Evolutionary conservation across 2,888 invertebrate species (phyloP).

Genomic region (Candidula unifasciata): DNA sequence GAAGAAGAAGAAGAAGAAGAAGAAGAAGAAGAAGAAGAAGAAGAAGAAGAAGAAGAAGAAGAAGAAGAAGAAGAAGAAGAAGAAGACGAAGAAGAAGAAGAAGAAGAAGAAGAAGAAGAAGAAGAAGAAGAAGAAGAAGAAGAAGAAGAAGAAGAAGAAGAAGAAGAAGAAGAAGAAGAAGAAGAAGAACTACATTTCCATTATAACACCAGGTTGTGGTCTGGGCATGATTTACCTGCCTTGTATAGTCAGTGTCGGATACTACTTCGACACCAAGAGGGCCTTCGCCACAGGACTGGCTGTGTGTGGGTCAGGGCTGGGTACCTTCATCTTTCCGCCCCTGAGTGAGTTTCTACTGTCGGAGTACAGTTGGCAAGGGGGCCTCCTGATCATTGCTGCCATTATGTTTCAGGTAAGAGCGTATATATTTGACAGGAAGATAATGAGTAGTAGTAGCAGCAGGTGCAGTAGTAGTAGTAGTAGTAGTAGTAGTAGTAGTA

Average conservation of each 20-base stretch:
- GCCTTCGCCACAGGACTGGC: slow-evolving; percentile 97
- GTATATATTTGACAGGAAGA: not conserved
- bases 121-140: too few relatives aligned
- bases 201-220: slow-evolving; percentile 89
- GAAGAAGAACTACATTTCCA: too few relatives aligned
- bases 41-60: too few relatives aligned
- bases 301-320: slow-evolving; percentile 96
- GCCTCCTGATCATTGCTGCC: slow-evolving; percentile 85
- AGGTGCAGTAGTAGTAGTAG: too few relatives aligned
- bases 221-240: slow-evolving; percentile 97
- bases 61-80: too few relatives aligned
- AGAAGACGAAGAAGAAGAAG: too few relatives aligned
- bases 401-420: slow-evolving; percentile 80
- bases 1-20: too few relatives aligned
- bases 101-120: too few relatives aligned
- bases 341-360: slow-evolving; percentile 84
- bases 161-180: not conserved
- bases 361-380: slow-evolving; percentile 85
- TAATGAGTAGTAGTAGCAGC: too few relatives aligned
- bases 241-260: slow-evolving; percentile 95
- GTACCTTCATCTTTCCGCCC: slow-evolving; percentile 86
- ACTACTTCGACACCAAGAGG: slow-evolving; percentile 97
- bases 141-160: not conserved
- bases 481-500: too few relatives aligned
- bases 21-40: too few relatives aligned